Evolutionary conservation across 2,888 invertebrate genomes (phyloP), one percentile per base, ranked within the genome.

Genomic region (Liodrosophila aerea): DNA sequence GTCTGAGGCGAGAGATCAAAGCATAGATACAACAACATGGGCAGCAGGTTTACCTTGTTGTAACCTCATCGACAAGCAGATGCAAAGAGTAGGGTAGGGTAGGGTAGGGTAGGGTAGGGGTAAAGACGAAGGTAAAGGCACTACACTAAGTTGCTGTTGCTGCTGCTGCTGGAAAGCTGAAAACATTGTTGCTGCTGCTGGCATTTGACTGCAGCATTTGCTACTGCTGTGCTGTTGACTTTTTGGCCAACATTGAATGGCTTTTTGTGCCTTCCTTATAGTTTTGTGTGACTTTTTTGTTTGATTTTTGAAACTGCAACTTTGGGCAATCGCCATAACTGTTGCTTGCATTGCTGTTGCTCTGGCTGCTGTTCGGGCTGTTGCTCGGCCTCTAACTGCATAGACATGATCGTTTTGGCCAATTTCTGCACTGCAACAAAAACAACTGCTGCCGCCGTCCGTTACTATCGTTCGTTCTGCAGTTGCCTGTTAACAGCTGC

Each of bases 11-110:
- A 73, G 80, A 84, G 81, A 77, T 77, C 73, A 71, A 73, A 76
- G 76, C 69, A 45, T 63, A 84, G 81, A 84, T 77, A 77, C 63
- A 81, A 69, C 57, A 81, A 71, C 77, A 71, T 77, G 83, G 22
- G 82, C 85, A 82, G 85, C 78, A 85, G 76, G 80, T 85, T 80
- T 82, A 78, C 85, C 85, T 85, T 80, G 80, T 78, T 82, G 73
- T 70, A 82, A 80, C 83, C 85, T 78, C 85, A 68, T 12, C 56
- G 54, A 37, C 52, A 27, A 50, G 51, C 61, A 46, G 56, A 53
- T n/a, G n/a, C 13, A 29, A n/a, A 7, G 29, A 22, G 5, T 13
- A 18, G 18, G 13, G 29, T 37, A 11, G 11, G 22, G 18, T 30
- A 31, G 13, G 33, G 39, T n/a, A n/a, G n/a, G n/a, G n/a, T n/a